Evolutionary conservation across 2,888 invertebrate species (phyloP), one percentile per base, ranked within the genome.

Genomic region (Dermolepida albohirtum): DNA sequence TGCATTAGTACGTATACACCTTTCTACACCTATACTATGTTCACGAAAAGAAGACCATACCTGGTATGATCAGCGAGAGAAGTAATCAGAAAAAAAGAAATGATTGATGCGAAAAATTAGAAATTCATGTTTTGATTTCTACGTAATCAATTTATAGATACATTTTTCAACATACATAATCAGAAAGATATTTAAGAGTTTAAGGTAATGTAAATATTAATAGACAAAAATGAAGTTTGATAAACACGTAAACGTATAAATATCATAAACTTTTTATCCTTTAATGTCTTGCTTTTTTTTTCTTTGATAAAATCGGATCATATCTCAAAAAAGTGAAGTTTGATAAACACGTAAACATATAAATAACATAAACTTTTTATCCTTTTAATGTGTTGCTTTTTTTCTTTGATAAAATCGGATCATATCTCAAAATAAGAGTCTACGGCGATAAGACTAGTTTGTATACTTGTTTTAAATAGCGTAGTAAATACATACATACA

Each of bases 401-500:
- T 17, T 55, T 40, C 39, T 8, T 34, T 52, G 65, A 65, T 65
- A 65, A 65, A 27, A 65, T 65, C 65, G 52, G 54, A 65, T 65
- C 65, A 65, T 41, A 54, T 65, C 65, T 65, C 55, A 65, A 65
- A 65, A 65, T 65, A 65, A 54, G 65, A 54, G 34, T 22, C 41
- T 54, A 29, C 52, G 34, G 12, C 47, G 65, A 65, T 65, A 65
- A 65, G 65, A 65, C 43, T 44, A 43, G 65, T 54, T 65, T 54
- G 44, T 44, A 54, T 65, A 54, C 55, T 54, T 47, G 65, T 55
- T 16, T 51, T 55, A 22, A 22, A 55, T 17, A 22, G 41, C 55
- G 55, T 22, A 40, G 55, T 55, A 55, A 55, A 55, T 41, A 22
- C 22, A 22, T 22, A 22, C 22, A 22, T n/a, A 55, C 55, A 55